phyloP scores from a whole-genome alignment of 1,140 invertebrate species.

The Colletes latitarsis region DNA sequence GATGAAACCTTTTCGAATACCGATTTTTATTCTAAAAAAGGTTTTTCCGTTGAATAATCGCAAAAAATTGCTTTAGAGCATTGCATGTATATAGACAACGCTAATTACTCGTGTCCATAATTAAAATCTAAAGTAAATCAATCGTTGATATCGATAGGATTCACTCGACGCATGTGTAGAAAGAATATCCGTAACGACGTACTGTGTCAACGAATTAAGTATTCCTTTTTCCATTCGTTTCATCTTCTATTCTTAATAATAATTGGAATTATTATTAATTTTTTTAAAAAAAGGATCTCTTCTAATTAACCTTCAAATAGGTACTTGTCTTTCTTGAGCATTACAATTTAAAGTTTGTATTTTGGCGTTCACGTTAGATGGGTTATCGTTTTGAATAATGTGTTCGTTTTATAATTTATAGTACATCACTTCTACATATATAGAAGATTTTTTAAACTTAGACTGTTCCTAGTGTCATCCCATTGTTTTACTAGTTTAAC shows the following conservation, averaged over 20 bases:
- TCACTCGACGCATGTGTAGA: not conserved
- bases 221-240: not conserved
- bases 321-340: not conserved
- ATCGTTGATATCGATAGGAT: not conserved
- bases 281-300: too few relatives aligned
- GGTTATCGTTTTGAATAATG: too few relatives aligned
- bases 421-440: not conserved
- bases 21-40: constrained; percentile 76
- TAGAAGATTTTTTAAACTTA: not conserved
- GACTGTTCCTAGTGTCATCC: not conserved
- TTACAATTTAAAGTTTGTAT: too few relatives aligned
- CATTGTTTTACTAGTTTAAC: not conserved
- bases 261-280: not conserved
- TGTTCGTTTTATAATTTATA: not conserved
- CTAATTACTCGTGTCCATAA: not conserved
- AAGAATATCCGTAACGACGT: not conserved
- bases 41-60: not conserved
- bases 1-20: constrained; percentile 76
- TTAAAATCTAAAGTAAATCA: not conserved
- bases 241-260: not conserved
- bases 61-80: constrained; percentile 1
- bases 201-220: not conserved
- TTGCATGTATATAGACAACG: not conserved
- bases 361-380: too few relatives aligned
- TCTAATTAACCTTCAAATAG: not conserved